Percentiles rank a stretch among this genome's conserved stretches.
phyloP scores from a whole-genome alignment of 2,797 vertebrate genomes.

The Geotrypetes seraphini region DNA sequence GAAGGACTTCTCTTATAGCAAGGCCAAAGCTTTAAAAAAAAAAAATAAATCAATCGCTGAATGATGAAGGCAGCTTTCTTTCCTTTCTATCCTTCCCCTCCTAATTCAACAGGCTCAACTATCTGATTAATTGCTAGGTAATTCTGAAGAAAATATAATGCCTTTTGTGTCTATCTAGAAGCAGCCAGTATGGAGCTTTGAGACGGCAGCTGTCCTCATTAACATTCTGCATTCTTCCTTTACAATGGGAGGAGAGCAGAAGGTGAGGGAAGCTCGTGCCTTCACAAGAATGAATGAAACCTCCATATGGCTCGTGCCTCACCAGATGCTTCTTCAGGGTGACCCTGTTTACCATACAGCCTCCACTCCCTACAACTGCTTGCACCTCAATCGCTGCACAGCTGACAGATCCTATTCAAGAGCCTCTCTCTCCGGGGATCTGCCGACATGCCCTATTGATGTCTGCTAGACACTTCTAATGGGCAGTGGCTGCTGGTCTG shows the following conservation, averaged over 20 bases:
- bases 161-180: not conserved
- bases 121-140: slow-evolving; percentile 12
- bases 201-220: slow-evolving; percentile 32
- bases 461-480: not conserved
- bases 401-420: not conserved
- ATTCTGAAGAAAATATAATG: not conserved
- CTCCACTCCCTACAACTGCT: not conserved
- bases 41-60: no score
- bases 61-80: no score
- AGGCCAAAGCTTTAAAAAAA: no score
- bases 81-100: no score
- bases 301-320: slow-evolving; percentile 55
- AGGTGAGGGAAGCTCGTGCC: slow-evolving; percentile 44
- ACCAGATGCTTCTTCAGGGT: slow-evolving; percentile 52
- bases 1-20: not conserved
- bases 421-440: not conserved
- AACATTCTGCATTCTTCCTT: not conserved
- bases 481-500: accelerated
- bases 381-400: not conserved
- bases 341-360: accelerated
- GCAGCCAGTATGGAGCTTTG: not conserved
- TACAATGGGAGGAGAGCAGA: slow-evolving; percentile 36
- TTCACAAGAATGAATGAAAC: slow-evolving; percentile 40
- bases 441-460: accelerated
- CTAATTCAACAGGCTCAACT: accelerated